Conservation (phyloP, 2,888 invertebrate species). For the Apomyelois bistriatella region DNA sequence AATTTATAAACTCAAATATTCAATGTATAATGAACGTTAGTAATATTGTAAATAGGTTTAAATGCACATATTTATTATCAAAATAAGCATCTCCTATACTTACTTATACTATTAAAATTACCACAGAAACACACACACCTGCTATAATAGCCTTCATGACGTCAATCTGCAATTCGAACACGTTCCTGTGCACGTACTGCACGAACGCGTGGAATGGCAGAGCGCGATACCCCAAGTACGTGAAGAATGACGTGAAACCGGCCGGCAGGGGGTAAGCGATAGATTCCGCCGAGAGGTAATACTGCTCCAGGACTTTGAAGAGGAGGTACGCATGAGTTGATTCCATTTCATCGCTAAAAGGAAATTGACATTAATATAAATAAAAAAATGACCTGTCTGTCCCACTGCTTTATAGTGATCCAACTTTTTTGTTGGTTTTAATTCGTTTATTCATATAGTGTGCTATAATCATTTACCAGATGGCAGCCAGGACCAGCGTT, state of each 20-base stretch:
- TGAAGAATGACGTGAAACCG: constrained; percentile 93
- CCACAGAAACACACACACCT: constrained; percentile 65
- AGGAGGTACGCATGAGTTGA: constrained; percentile 84
- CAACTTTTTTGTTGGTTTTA: too few species aligned
- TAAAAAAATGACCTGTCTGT: neutral
- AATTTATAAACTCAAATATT: too few species aligned
- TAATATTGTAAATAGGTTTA: too few species aligned
- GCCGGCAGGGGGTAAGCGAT: constrained; percentile 89
- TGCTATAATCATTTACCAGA: too few species aligned
- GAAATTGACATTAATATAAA: neutral
- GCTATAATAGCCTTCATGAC: constrained; percentile 91
- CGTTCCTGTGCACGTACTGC: constrained; percentile 90
- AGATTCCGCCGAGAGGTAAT: constrained; percentile 87
- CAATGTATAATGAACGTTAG: too few species aligned
- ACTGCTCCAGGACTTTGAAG: constrained; percentile 90
- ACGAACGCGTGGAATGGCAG: constrained; percentile 88
- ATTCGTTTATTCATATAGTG: too few species aligned
- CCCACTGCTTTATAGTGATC: too few species aligned
- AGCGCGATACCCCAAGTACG: constrained; percentile 90
- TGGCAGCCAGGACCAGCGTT: too few species aligned
- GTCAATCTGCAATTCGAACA: constrained; percentile 92
- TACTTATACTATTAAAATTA: too few species aligned
- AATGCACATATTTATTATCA: too few species aligned
- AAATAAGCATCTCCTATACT: too few species aligned
- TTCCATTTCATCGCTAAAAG: constrained; percentile 85